Evolutionary conservation across 2,797 vertebrate species (phyloP).

Genomic region (Eospalax fontanierii): DNA sequence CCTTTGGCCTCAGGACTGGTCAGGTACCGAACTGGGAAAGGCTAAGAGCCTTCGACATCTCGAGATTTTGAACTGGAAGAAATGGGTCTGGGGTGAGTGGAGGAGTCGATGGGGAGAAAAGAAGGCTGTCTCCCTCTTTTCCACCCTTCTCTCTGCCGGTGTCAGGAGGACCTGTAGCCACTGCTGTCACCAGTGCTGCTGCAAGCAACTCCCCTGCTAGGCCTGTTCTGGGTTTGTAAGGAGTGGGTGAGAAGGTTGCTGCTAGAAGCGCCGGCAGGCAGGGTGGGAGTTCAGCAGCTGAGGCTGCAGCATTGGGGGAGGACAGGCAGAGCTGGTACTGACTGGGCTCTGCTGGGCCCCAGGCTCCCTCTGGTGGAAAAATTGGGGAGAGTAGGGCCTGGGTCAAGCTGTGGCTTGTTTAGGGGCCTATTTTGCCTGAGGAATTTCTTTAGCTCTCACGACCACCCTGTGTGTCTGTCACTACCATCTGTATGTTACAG

Average conservation of each 20-base stretch:
- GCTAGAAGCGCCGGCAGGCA: conserved; percentile 77
- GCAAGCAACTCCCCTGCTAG: conserved; percentile 77
- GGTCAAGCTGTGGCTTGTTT: conserved; percentile 30
- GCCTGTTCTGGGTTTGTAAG: conserved; percentile 81
- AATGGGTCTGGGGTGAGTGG: conserved; percentile 16
- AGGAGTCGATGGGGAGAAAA: neutral
- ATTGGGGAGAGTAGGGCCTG: conserved; percentile 42
- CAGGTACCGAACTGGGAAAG: conserved; percentile 39
- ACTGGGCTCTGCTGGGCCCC: conserved; percentile 69
- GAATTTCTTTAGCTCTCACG: conserved; percentile 23
- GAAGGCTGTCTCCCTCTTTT: neutral
- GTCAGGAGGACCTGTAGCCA: conserved; percentile 57
- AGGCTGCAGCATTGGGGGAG: conserved; percentile 83
- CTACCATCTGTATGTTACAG: neutral
- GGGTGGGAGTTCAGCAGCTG: conserved; percentile 82
- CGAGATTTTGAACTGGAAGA: conserved; percentile 32
- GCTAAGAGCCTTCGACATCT: conserved; percentile 27
- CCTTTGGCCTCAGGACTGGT: neutral
- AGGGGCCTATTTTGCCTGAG: neutral
- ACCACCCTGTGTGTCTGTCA: neutral
- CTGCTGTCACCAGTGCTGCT: conserved; percentile 65
- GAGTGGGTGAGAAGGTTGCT: conserved; percentile 82
- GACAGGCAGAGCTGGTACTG: conserved; percentile 63
- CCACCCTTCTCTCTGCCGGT: neutral
- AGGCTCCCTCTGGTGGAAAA: conserved; percentile 83